These are phyloP conservation scores for Drosophila saltans DNA, from an alignment of 1,140 invertebrate genomes.

Conservation along the genomic window DNA sequence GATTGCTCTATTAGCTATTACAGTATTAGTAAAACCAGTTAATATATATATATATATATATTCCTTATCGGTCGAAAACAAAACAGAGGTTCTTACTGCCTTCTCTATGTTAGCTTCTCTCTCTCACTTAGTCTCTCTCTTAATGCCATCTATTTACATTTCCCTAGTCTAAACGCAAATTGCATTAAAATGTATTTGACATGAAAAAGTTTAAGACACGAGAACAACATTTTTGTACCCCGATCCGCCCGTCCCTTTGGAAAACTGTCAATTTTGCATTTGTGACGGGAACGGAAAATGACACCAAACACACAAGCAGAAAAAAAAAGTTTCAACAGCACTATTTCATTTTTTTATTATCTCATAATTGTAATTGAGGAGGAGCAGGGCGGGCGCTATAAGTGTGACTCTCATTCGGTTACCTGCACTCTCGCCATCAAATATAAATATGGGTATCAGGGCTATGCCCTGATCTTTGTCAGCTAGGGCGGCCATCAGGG, in stretches of 20 bases:
- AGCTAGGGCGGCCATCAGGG: constrained; percentile 86
- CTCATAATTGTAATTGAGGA: constrained; percentile 50
- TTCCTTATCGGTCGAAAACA: constrained; percentile 18
- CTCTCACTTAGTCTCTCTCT: constrained; percentile 15
- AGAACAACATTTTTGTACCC: constrained; percentile 13
- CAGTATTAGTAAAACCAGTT: background rate
- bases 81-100: constrained; percentile 5
- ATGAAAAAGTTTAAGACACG: constrained; percentile 38
- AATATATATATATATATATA: no score
- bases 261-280: constrained; percentile 33
- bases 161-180: constrained; percentile 32
- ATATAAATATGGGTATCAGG: constrained; percentile 88
- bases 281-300: constrained; percentile 12
- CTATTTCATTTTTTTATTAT: constrained; percentile 47
- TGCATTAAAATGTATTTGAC: constrained; percentile 55
- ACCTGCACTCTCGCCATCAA: constrained; percentile 89
- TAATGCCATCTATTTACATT: constrained; percentile 5
- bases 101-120: background rate
- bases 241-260: background rate
- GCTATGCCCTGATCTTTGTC: constrained; percentile 82
- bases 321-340: constrained; percentile 43
- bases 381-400: constrained; percentile 1
- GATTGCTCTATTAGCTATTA: background rate
- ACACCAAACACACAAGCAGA: background rate
- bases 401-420: constrained; percentile 29